A percentile compares a stretch with the other conserved stretches of the same genome.
Conservation (phyloP, 1,140 invertebrate species). For the Polypedilum pembai region DNA sequence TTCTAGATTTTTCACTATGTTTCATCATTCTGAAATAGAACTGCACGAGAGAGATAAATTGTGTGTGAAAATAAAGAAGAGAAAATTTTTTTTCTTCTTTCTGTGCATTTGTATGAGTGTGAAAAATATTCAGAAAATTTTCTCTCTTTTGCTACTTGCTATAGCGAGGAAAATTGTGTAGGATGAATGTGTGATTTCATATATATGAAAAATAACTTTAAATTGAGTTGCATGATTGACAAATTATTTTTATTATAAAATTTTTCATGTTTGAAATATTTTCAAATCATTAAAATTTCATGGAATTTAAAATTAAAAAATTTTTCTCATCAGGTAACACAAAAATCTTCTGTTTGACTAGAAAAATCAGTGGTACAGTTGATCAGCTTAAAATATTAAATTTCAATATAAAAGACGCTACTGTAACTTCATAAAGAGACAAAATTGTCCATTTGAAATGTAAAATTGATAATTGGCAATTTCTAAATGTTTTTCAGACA, state of each 20-base stretch:
- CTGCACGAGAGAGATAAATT: background rate
- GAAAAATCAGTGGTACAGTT: no score
- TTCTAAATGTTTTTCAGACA: background rate
- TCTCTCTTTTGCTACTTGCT: background rate
- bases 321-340: no score
- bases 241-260: no score
- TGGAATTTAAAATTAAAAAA: no score
- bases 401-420: no score
- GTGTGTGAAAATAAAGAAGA: background rate
- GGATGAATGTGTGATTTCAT: slow-evolving; percentile 8
- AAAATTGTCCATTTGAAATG: background rate
- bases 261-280: no score
- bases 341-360: no score
- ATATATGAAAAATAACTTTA: background rate
- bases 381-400: no score
- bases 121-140: no score
- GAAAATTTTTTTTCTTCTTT: background rate
- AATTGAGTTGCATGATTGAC: background rate
- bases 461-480: slow-evolving; percentile 12
- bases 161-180: background rate
- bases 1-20: background rate
- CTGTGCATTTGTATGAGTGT: background rate
- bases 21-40: background rate
- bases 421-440: no score
- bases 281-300: no score